Evolutionary conservation across 2,113 vertebrate genomes (phyloP).

Genomic region (Oreotrochilus melanogaster): DNA sequence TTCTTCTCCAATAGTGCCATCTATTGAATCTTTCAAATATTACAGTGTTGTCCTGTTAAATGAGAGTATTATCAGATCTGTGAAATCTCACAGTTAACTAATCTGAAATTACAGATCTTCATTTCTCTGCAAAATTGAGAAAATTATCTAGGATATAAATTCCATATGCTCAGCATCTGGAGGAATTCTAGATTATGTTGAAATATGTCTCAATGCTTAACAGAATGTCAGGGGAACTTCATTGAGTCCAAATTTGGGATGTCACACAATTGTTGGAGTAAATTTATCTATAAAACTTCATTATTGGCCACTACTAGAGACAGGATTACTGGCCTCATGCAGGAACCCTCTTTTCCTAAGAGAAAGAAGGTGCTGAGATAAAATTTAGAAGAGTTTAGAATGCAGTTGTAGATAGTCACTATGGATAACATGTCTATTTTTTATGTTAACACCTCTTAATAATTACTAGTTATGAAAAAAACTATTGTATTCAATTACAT

Average conservation of each 20-base stretch:
- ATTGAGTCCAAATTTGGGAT: background rate
- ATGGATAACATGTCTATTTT: background rate
- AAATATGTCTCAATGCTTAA: background rate
- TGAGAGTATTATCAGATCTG: background rate
- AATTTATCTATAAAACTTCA: background rate
- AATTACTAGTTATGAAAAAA: background rate
- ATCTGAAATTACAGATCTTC: background rate
- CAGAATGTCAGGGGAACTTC: background rate
- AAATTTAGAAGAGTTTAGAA: background rate
- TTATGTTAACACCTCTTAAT: background rate
- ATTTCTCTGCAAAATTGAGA: background rate
- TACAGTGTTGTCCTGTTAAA: background rate
- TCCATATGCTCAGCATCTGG: background rate
- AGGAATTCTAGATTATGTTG: background rate
- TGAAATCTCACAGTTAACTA: background rate
- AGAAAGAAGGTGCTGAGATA: background rate
- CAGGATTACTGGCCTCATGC: background rate
- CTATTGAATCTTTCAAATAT: background rate
- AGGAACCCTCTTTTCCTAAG: background rate
- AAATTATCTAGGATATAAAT: background rate
- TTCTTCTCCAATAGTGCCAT: conserved; percentile 43
- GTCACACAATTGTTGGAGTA: background rate
- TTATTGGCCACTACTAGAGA: background rate
- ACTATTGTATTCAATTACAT: background rate
- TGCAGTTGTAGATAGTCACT: background rate